Base-by-base conservation (phyloP, 2,113 vertebrate species). In the Labeo catla region DNA sequence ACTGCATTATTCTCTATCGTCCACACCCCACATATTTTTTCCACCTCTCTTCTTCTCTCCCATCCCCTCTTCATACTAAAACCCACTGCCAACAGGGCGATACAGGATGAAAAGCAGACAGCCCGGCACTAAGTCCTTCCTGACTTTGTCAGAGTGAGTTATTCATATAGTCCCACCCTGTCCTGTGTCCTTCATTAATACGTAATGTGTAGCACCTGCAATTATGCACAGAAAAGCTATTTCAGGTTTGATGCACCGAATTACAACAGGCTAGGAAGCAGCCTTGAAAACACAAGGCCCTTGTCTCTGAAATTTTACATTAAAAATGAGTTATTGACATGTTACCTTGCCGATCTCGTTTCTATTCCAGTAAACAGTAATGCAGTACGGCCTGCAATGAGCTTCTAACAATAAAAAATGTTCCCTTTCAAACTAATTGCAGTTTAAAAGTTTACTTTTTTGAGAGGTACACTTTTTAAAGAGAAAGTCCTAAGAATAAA, bases 171-270 rank as follows among this genome's bases (percentile, higher is more conserved):
- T 50, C 36, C 82, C 11, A 8, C 36, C 82, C 28, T 59, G 82
- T 84, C 50, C 52, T 73, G 82, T 73, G 82, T 84, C 82, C 82
- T 84, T 84, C 68, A 84, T 84, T 73, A 84, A 84, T 84, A 57
- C 34, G 50, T 73, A 84, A 84, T 84, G 47, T 36, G 19, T 34
- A 54, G 68, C 66, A 73, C 68, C 66, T 57, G 49, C 28, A 84
- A 84, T 83, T 83, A 84, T 73, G 68, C 36, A 0, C 21, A 59
- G 49, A 59, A 57, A 72, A 73, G 66, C 82, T 84, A 84, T 84
- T 84, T 84, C 50, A 84, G 34, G 52, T 57, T 73, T 54, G 66
- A 45, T 73, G 68, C 68, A 73, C 34, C 59, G 50, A 84, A 73
- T 73, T 84, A 73, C 50, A 73, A 72, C 49, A 73, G 19, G 66